Base-by-base conservation (phyloP, 2,113 vertebrate species). In the Carettochelys insculpta region DNA sequence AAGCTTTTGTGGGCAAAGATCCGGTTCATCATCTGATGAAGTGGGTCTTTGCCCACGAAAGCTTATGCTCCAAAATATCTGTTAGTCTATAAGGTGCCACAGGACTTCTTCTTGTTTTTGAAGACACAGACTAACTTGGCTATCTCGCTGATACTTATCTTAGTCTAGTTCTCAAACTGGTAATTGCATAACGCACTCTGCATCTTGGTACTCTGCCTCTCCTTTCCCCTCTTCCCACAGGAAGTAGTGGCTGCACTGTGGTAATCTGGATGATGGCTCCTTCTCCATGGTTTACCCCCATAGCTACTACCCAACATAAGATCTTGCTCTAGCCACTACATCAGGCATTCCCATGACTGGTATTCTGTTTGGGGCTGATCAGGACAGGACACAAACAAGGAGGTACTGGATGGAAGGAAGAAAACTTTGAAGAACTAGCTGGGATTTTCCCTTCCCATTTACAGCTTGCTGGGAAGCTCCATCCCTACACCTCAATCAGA, bases 151-250 rank as follows among this genome's bases (percentile, higher is more conserved):
- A n/a, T n/a, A n/a, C n/a, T n/a, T n/a, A n/a, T n/a, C 75, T 84
- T 88, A 14, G 61, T 85, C 88, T 76, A 83, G 76, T 71, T 93
- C 43, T 85, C 68, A 89, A 50, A 80, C 83, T 34, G 53, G 92
- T n/a, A 94, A 92, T 95, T 91, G 54, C 58, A 83, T 93, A 54
- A 87, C 45, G 85, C 75, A 51, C 61, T 91, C 43, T 52, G n/a
- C 10, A 58, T 25, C 76, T 92, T 80, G 83, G 91, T 90, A 94
- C 76, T 75, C 34, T 85, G 80, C 16, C 90, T 50, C 86, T 79
- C 81, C 27, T 93, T 90, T n/a, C 22, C 83, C 79, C 68, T 14
- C 41, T 93, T 77, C 86, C 53, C 58, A 80, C 82, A 43, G 2
- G 6, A 19, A 80, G 38, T 41, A 85, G 68, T 73, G 73, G 45